Percentiles rank a stretch among this genome's conserved stretches.
These are phyloP conservation scores for Acleris sparsana DNA, from an alignment of 2,888 invertebrate species.

Conservation along the genomic window DNA sequence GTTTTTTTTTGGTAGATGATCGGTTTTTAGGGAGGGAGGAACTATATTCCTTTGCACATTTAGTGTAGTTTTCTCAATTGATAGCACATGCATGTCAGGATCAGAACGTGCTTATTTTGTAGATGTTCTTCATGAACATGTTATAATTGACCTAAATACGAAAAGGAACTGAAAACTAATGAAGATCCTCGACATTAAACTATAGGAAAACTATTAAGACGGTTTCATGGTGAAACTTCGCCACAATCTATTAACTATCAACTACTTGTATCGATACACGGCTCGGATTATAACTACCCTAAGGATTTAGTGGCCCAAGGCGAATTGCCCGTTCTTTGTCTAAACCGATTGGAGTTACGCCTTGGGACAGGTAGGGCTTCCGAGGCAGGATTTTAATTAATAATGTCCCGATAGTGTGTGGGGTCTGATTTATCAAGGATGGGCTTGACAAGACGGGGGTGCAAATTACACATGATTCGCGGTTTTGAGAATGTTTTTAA, in stretches of 20 bases:
- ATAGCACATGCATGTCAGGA: too few relatives aligned
- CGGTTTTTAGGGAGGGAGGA: not conserved
- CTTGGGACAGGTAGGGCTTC: constrained; percentile 77
- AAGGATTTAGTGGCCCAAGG: constrained; percentile 69
- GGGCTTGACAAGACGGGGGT: constrained; percentile 39
- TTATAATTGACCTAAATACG: too few relatives aligned
- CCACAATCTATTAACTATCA: constrained; percentile 4
- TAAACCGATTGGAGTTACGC: constrained; percentile 61
- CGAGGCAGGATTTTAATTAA: constrained; percentile 77
- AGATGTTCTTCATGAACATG: too few relatives aligned
- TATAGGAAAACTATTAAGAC: not conserved
- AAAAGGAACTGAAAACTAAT: not conserved
- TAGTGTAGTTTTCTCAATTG: too few relatives aligned
- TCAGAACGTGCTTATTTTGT: too few relatives aligned
- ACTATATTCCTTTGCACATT: too few relatives aligned
- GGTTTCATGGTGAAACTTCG: not conserved
- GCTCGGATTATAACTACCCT: constrained; percentile 68
- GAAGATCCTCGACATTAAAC: not conserved
- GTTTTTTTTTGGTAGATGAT: constrained; percentile 17
- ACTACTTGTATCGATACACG: constrained; percentile 67
- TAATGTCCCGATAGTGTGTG: constrained; percentile 72
- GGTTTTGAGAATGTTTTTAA: constrained; percentile 1
- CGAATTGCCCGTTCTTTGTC: constrained; percentile 67
- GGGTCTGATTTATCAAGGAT: constrained; percentile 57
- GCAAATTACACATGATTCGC: constrained; percentile 29